Evolutionary conservation across 2,113 vertebrate species (phyloP), one percentile per base, ranked within the genome.

Genomic region (Pollachius pollachius): DNA sequence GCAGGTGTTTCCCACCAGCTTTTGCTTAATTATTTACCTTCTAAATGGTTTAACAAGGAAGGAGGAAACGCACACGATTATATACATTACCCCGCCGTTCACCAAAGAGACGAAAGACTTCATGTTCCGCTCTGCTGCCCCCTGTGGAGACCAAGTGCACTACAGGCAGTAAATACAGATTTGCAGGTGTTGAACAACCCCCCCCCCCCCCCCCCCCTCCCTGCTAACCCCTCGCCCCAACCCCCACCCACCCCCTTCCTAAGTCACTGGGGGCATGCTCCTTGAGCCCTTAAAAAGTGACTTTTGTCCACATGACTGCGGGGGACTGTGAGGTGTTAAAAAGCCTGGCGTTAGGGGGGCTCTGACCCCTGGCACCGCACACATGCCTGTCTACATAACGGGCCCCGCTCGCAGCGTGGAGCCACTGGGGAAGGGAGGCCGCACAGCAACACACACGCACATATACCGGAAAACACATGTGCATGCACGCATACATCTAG

Each of bases 371-470:
- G 74, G 81, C 79, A 74, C 41, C 65, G 79, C 70, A 77, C 70
- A 68, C 52, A 63, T 74, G 78, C 63, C 74, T 83, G 86, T 91
- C 90, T 86, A 81, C 81, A 84, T 89, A 70, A 73, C 85, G 84
- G 71, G 41, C 67, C 70, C 67, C 8, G 70, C 71, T 69, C 69
- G 64, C 71, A 82, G 81, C 72, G 77, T 70, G 62, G 74, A 81
- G 83, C 82, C 76, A 72, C 78, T 65, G 34, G 67, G 63, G 60
- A 61, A 69, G 73, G 80, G 62, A 12, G 70, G 59, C 18, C 58
- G 66, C 71, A 41, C 67, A 23, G 63, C 57, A 18, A 56, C 30
- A 68, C 12, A 65, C 48, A 68, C 2, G 54, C 48, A 48, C 57
- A 48, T 56, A 52, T 64, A 72, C 64, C 48, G 57, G 27, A 58